Conservation (phyloP, 2,113 vertebrate genomes). For the Tragelaphus imberbis region DNA sequence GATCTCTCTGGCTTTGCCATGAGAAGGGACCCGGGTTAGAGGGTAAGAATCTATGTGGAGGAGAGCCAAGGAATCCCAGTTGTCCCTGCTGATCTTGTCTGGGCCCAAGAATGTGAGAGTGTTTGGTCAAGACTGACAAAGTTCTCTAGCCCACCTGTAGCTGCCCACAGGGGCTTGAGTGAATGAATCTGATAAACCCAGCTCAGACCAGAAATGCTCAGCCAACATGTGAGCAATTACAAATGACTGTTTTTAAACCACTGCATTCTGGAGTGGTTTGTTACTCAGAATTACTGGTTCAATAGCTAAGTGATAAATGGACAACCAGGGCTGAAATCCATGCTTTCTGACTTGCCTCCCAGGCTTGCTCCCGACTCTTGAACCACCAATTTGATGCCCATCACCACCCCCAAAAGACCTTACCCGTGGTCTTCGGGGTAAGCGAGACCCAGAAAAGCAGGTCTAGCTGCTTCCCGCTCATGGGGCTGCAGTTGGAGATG, state of each 20-base stretch:
- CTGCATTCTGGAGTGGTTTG: neutral
- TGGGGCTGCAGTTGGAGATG: slow-evolving; percentile 88
- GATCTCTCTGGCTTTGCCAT: neutral
- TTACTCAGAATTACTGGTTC: neutral
- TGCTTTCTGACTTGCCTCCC: neutral
- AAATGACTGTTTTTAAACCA: neutral
- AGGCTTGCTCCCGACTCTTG: neutral
- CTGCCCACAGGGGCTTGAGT: neutral
- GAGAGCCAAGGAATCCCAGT: neutral
- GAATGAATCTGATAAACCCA: neutral
- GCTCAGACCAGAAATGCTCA: neutral
- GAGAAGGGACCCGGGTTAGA: neutral
- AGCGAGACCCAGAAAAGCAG: slow-evolving; percentile 81
- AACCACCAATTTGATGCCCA: neutral
- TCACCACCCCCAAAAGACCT: neutral
- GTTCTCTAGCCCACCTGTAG: neutral
- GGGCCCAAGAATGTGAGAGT: neutral
- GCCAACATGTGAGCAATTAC: neutral
- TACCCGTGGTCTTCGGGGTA: slow-evolving; percentile 75
- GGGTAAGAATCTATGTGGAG: neutral
- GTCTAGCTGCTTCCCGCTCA: slow-evolving; percentile 72
- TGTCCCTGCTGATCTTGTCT: neutral
- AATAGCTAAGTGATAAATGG: neutral
- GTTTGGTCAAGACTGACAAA: neutral
- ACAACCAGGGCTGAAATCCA: neutral